These are phyloP conservation scores for Syrista parreyssii DNA, from an alignment of 2,888 invertebrate species.

Conservation along the genomic window DNA sequence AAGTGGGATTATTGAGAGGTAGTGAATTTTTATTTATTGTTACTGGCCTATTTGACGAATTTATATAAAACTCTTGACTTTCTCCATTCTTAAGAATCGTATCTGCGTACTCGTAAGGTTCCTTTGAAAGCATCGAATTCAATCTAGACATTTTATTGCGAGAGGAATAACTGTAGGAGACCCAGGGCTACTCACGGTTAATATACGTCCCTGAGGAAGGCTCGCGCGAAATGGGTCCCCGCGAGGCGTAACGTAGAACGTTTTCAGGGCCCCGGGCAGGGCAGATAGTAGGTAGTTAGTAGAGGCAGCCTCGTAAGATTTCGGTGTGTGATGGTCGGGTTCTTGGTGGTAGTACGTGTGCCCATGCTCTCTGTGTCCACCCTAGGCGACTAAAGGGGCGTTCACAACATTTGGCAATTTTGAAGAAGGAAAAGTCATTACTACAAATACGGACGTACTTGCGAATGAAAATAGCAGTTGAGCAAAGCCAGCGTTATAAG, in stretches of 20 bases:
- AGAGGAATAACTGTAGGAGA: not conserved
- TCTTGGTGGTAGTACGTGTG: not conserved
- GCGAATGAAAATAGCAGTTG: not conserved
- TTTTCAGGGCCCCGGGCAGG: constrained; percentile 62
- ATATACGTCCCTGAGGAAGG: constrained; percentile 37
- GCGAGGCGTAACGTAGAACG: constrained; percentile 61
- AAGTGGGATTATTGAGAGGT: not conserved
- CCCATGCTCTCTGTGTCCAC: not conserved
- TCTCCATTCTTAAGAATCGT: not conserved
- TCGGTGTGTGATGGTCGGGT: constrained; percentile 54
- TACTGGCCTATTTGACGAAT: not conserved
- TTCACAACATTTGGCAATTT: constrained; percentile 18
- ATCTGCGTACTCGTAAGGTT: not conserved
- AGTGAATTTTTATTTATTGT: not conserved
- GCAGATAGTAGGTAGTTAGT: constrained; percentile 62
- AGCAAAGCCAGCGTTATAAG: not conserved
- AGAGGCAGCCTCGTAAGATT: constrained; percentile 58
- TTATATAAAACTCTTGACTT: not conserved
- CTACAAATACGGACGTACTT: not conserved
- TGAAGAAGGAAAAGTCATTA: not conserved
- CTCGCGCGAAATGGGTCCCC: constrained; percentile 62
- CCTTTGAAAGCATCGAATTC: not conserved
- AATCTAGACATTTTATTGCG: not conserved
- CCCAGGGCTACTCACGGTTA: not conserved
- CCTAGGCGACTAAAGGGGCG: constrained; percentile 18